Conservation (phyloP, 2,888 invertebrate genomes). For the Acleris cristana region DNA sequence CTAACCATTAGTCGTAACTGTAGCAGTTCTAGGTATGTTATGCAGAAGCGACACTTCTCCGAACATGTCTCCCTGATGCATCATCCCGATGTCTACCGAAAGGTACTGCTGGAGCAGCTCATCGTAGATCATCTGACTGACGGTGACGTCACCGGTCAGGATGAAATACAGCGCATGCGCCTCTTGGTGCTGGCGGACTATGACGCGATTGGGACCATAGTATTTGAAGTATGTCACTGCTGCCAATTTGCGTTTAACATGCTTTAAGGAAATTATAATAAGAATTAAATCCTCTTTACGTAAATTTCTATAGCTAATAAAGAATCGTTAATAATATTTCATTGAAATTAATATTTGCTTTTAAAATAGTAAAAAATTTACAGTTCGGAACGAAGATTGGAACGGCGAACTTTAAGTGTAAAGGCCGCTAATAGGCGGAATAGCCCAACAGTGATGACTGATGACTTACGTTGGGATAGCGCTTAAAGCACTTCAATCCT, state of each 20-base stretch:
- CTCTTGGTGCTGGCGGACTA: conserved; percentile 85
- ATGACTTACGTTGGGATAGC: conserved; percentile 82
- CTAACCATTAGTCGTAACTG: conserved; percentile 82
- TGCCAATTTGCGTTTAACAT: conserved; percentile 85
- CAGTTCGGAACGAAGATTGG: no score
- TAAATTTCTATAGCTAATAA: neutral
- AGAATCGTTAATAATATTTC: neutral
- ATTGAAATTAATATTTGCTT: neutral
- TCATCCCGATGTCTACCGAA: conserved; percentile 75
- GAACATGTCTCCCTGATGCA: conserved; percentile 85
- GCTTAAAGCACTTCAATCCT: conserved; percentile 84
- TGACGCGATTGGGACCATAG: conserved; percentile 81
- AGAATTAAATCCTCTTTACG: neutral
- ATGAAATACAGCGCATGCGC: conserved; percentile 87
- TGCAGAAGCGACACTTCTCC: conserved; percentile 87
- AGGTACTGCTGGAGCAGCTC: conserved; percentile 72
- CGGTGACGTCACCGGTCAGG: conserved; percentile 80
- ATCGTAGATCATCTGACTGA: conserved; percentile 80
- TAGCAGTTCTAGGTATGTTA: conserved; percentile 84
- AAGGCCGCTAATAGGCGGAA: no score
- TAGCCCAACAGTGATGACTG: conserved; percentile 36
- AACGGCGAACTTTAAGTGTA: no score
- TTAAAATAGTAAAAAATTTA: no score
- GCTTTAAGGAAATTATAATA: conserved; percentile 54
- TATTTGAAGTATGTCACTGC: conserved; percentile 85